Percentiles rank a stretch among this genome's conserved stretches.
Evolutionary conservation across 2,888 invertebrate species (phyloP).

Genomic region (Lochmaea crataegi): DNA sequence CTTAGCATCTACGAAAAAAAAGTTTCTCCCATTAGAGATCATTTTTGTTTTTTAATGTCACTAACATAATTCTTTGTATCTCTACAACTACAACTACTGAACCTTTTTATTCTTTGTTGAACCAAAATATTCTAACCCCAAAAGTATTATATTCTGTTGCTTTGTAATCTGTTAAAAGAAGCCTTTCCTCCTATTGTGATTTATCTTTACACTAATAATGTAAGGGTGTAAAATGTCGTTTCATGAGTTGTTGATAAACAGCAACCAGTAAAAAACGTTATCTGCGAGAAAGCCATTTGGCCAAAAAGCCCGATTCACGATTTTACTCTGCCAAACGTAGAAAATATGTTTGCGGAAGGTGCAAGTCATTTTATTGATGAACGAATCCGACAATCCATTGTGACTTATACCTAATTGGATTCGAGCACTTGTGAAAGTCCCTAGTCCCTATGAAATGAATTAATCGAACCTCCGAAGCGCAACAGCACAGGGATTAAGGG

Average conservation of each 20-base stretch:
- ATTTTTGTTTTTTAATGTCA: no score
- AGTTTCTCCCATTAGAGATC: no score
- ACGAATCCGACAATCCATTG: conserved; percentile 53
- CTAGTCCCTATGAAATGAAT: conserved; percentile 58
- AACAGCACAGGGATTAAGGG: conserved; percentile 50
- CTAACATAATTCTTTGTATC: no score
- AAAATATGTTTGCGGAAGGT: conserved; percentile 49
- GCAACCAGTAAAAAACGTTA: conserved; percentile 42
- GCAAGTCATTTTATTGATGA: conserved; percentile 51
- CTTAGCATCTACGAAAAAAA: no score
- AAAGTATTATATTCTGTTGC: not conserved
- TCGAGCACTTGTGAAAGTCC: conserved; percentile 55
- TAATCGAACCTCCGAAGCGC: conserved; percentile 59
- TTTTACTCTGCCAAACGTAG: conserved; percentile 54
- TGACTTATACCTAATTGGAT: conserved; percentile 64
- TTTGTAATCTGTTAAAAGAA: not conserved
- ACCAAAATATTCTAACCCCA: not conserved
- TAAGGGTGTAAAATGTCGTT: conserved; percentile 42
- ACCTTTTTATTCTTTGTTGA: not conserved
- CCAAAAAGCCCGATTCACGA: conserved; percentile 56
- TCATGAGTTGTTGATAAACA: conserved; percentile 42
- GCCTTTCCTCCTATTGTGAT: conserved; percentile 11
- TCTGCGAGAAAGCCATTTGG: conserved; percentile 42
- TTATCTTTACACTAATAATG: conserved; percentile 18
- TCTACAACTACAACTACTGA: not conserved